Base-by-base conservation (phyloP, 2,888 invertebrate species). In the Hypsopygia costalis region DNA sequence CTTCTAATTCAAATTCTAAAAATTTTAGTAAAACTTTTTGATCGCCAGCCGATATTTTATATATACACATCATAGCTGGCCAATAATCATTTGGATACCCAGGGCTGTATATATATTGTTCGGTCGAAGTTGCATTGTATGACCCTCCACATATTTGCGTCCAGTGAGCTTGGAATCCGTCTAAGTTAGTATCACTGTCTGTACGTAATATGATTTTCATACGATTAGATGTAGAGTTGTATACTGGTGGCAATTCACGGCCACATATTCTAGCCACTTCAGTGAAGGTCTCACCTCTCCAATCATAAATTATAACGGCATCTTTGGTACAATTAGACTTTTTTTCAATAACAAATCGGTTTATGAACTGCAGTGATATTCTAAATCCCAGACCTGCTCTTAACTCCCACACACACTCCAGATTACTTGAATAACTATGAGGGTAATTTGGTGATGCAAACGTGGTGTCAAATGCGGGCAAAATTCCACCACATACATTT, bases 331-430 rank as follows among this genome's bases (percentile, higher is more conserved):
- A 97, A 59, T 93, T 91, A 0, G 67, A 51, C 43, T 91, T 91
- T 12, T 90, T 87, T 78, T 97, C 96, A 27, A 97, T 75, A 53
- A 92, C 93, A 71, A 97, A 97, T 43, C 95, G 85, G 1, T 91
- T 91, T 0, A 89, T 58, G 67, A 97, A 97, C 2, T 77, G 52
- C 3, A 96, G 74, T 1, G 91, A 91, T 29, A 97, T 80, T 59
- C 92, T 91, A 55, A 92, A 93, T 0, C 96, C 96, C 22, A 82
- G 52, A 0, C 90, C 80, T 0, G 92, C 88, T 25, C 79, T 72
- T 39, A 97, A 91, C 55, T 93, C 93, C 97, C 97, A 97, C 4
- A 90, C 77, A 60, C 97, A 96, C 76, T 97, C 96, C 34, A 91
- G 85, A 69, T 95, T 94, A 45, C 92, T 89, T n/a, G 90, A 90